phyloP scores from a whole-genome alignment of 2,888 invertebrate species.

The Pteria penguin region DNA sequence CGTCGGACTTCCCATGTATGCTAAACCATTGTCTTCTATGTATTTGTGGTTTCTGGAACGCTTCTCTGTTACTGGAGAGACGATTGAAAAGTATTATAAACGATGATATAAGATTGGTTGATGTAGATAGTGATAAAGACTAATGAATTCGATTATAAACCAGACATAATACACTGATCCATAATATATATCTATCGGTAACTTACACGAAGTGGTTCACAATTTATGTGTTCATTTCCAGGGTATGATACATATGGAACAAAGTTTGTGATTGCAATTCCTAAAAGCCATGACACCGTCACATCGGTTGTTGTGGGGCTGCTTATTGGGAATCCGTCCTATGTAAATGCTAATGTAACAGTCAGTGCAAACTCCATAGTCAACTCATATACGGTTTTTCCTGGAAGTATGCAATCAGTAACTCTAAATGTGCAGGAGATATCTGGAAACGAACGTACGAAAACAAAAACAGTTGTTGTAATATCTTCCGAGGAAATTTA shows the following conservation, averaged over 20 bases:
- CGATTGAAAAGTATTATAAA: no score
- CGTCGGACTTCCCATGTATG: no score
- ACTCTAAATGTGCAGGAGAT: not conserved
- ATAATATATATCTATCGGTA: no score
- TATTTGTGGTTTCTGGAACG: no score
- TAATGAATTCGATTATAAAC: no score
- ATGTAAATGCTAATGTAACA: not conserved
- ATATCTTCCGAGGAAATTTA: constrained; percentile 12
- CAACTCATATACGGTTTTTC: not conserved
- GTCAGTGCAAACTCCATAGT: not conserved
- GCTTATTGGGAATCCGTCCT: not conserved
- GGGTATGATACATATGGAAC: constrained; percentile 6
- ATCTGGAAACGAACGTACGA: not conserved
- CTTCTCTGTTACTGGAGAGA: no score
- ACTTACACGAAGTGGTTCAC: no score
- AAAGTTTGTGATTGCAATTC: constrained; percentile 15
- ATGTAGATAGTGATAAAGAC: no score
- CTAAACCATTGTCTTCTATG: no score
- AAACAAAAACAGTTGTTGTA: constrained; percentile 2
- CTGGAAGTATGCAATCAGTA: not conserved
- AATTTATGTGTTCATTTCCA: not conserved
- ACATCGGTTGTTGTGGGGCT: not conserved
- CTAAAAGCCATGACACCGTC: not conserved
- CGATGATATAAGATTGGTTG: no score
- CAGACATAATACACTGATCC: no score